A percentile compares a stretch with the other conserved stretches of the same genome.
Evolutionary conservation across 1,140 invertebrate genomes (phyloP).

Genomic region (Lepidotrigona ventralis): DNA sequence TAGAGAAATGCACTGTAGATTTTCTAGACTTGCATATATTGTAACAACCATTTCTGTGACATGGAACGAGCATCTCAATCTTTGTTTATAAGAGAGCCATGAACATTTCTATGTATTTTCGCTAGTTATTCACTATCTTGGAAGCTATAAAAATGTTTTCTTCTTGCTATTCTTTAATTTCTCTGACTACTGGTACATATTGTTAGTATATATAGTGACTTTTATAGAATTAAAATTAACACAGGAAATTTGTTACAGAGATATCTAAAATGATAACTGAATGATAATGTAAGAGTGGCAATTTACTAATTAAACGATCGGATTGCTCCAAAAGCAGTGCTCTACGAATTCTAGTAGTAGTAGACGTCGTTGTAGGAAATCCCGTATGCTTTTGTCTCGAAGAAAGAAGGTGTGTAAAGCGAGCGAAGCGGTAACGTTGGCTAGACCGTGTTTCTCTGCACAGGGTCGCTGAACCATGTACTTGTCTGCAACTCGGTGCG

Average conservation of each 20-base stretch:
- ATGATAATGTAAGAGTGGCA: not conserved
- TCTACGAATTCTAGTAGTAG: not conserved
- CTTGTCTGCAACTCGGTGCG: constrained; percentile 66
- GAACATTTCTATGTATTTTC: not conserved
- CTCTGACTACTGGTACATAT: not conserved
- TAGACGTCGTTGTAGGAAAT: constrained; percentile 13
- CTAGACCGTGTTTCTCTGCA: constrained; percentile 64
- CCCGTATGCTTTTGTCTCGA: constrained; percentile 38
- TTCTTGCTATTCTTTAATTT: not conserved
- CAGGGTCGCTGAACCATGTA: constrained; percentile 75
- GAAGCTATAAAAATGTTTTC: not conserved
- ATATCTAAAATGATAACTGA: not conserved
- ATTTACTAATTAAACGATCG: not conserved
- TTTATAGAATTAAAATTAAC: not conserved
- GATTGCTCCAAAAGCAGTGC: too few relatives aligned
- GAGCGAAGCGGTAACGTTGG: constrained; percentile 43
- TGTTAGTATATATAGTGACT: not conserved
- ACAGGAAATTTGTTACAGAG: not conserved
- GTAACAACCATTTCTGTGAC: not conserved
- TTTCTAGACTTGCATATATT: not conserved
- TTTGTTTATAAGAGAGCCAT: not conserved
- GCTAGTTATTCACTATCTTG: too few relatives aligned
- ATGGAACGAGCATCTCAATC: not conserved
- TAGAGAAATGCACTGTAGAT: too few relatives aligned
- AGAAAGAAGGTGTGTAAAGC: constrained; percentile 44